phyloP scores from a whole-genome alignment of 2,888 invertebrate genomes.

The Ormyrus nitidulus region DNA sequence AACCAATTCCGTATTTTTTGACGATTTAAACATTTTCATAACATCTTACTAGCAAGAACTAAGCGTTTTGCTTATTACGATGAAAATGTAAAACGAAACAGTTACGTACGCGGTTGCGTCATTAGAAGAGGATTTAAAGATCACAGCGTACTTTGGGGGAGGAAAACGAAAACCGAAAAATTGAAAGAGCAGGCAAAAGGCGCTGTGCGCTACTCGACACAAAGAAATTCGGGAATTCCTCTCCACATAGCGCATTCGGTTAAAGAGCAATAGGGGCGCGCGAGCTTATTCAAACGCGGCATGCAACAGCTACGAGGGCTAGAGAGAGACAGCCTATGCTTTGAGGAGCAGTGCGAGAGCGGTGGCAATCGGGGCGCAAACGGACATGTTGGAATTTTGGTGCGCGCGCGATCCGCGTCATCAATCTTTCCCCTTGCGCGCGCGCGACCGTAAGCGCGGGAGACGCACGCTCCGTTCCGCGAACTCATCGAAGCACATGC shows the following conservation, averaged over 20 bases:
- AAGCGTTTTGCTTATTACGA: no score
- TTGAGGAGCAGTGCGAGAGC: background rate
- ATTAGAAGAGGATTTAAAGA: no score
- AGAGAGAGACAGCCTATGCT: slow-evolving; percentile 7
- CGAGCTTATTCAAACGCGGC: background rate
- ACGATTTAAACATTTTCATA: no score
- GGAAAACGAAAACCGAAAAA: no score
- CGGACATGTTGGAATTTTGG: slow-evolving; percentile 57
- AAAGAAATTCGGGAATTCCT: background rate
- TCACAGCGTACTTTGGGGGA: no score
- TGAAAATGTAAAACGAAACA: no score
- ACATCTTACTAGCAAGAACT: no score
- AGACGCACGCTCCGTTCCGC: slow-evolving; percentile 33
- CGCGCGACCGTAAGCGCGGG: slow-evolving; percentile 44
- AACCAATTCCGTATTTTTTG: no score
- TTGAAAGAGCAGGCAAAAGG: no score
- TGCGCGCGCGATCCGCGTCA: slow-evolving; percentile 23
- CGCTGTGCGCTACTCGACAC: background rate
- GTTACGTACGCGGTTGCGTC: no score
- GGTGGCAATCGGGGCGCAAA: slow-evolving; percentile 47
- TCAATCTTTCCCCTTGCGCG: slow-evolving; percentile 19
- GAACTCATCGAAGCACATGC: background rate
- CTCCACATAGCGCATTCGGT: background rate
- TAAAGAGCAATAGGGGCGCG: slow-evolving; percentile 51
- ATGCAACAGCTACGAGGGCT: background rate